Evolutionary conservation across 2,797 vertebrate species (phyloP).

Genomic region (Microctenopoma steveboyesi): DNA sequence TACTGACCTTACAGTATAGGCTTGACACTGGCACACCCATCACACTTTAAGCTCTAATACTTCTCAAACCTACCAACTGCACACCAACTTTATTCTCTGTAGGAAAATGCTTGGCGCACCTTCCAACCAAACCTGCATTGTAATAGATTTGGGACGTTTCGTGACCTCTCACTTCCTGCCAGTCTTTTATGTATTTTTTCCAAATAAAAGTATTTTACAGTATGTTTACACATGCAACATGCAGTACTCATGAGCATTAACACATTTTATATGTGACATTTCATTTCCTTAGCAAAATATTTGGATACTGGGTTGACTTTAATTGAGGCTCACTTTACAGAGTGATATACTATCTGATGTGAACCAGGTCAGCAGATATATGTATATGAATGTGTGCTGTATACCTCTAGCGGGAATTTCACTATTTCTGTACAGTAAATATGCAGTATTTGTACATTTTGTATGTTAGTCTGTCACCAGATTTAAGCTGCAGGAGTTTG

Average conservation of each 20-base stretch:
- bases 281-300: slow-evolving; percentile 75
- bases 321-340: slow-evolving; percentile 60
- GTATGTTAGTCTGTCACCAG: neutral
- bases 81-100: neutral
- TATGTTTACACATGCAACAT: slow-evolving; percentile 34
- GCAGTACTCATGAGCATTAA: slow-evolving; percentile 48
- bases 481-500: too few species aligned
- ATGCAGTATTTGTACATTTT: too few species aligned
- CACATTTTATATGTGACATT: slow-evolving; percentile 71
- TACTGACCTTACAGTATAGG: slow-evolving; percentile 19
- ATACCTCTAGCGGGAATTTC: neutral
- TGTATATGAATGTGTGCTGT: neutral
- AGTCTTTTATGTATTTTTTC: slow-evolving; percentile 10
- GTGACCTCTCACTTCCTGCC: neutral
- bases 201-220: slow-evolving; percentile 10
- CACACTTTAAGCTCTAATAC: neutral
- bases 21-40: slow-evolving; percentile 23
- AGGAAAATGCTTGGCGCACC: neutral
- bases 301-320: slow-evolving; percentile 37
- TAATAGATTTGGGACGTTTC: neutral
- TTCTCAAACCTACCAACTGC: neutral
- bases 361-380: slow-evolving; percentile 65
- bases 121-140: neutral
- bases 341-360: slow-evolving; percentile 72
- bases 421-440: neutral